A percentile compares a stretch with the other conserved stretches of the same genome.
These are phyloP conservation scores for Ceratosolen solmsi DNA, from an alignment of 1,140 invertebrate genomes.

Conservation along the genomic window DNA sequence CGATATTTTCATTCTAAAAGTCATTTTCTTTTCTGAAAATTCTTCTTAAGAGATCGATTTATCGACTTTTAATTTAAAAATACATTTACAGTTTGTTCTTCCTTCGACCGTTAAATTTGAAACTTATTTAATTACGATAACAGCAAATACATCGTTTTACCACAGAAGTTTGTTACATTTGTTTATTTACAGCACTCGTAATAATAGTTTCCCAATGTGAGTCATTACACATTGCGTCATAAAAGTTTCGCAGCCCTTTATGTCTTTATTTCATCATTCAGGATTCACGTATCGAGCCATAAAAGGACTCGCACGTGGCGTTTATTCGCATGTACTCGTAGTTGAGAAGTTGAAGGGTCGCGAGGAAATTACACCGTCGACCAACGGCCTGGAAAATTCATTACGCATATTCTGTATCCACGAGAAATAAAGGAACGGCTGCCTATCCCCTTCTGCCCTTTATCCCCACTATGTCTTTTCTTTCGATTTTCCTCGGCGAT, in stretches of 20 bases:
- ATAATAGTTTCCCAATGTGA: background rate
- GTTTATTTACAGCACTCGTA: background rate
- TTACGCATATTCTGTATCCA: constrained; percentile 14
- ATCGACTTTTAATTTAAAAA: too few relatives aligned
- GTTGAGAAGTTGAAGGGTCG: constrained; percentile 10
- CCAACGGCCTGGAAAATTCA: constrained; percentile 20
- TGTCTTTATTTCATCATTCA: too few relatives aligned
- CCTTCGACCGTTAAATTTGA: too few relatives aligned
- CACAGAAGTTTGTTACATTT: too few relatives aligned
- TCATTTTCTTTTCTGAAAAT: too few relatives aligned
- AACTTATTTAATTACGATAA: too few relatives aligned
- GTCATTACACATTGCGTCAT: background rate
- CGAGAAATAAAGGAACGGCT: background rate
- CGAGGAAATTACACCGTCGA: background rate
- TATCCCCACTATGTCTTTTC: background rate
- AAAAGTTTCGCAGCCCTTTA: background rate
- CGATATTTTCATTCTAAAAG: background rate
- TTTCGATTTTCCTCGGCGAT: background rate
- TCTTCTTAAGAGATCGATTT: too few relatives aligned
- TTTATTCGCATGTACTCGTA: background rate
- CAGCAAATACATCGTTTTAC: too few relatives aligned
- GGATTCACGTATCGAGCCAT: background rate
- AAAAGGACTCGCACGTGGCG: background rate
- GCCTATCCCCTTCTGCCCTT: background rate
- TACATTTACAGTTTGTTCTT: too few relatives aligned